These are phyloP conservation scores for Drosophila formosana DNA, from an alignment of 2,888 invertebrate genomes.

Conservation along the genomic window DNA sequence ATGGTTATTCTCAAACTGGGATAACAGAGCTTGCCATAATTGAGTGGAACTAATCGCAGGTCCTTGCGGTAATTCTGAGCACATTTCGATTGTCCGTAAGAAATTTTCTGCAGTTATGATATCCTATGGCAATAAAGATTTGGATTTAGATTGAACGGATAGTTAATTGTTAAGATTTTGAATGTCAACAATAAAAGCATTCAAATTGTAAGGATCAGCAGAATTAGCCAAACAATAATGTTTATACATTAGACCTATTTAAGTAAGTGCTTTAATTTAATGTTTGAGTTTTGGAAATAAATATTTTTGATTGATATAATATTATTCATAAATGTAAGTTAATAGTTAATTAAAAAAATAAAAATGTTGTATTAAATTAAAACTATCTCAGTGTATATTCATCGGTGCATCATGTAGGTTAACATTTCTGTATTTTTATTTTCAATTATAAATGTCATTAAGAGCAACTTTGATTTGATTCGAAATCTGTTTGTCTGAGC, in stretches of 20 bases:
- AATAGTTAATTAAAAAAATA: no score
- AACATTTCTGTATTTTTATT: not conserved
- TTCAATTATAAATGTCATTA: not conserved
- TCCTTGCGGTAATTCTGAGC: constrained; percentile 10
- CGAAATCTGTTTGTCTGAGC: not conserved
- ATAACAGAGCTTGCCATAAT: constrained; percentile 23
- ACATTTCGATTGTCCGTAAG: constrained; percentile 3
- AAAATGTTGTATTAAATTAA: no score
- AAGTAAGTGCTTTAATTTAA: no score
- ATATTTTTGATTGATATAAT: no score
- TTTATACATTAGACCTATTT: no score
- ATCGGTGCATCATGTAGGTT: no score
- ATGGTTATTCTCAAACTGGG: constrained; percentile 17
- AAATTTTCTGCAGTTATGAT: constrained; percentile 4
- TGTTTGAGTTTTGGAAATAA: no score
- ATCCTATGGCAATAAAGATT: not conserved
- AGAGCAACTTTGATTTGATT: not conserved
- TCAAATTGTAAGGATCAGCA: no score
- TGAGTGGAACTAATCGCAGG: constrained; percentile 41
- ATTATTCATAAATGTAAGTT: no score
- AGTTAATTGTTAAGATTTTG: not conserved
- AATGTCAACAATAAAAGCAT: not conserved
- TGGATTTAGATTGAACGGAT: not conserved
- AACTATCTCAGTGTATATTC: no score
- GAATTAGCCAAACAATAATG: no score